Evolutionary conservation across 2,888 invertebrate species (phyloP).

Genomic region (Nasonovia ribisnigri): DNA sequence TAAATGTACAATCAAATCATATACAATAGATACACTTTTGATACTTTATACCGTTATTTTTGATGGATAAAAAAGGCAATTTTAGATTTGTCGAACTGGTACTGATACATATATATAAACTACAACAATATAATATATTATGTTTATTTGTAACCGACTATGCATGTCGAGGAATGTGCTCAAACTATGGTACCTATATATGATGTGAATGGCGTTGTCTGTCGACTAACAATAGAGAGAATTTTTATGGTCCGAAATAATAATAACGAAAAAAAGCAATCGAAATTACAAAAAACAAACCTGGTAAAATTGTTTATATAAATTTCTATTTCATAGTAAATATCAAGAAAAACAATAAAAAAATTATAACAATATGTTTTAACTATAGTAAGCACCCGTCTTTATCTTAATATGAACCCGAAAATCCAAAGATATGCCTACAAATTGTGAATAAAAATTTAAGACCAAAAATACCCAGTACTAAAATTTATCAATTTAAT

Average conservation of each 20-base stretch:
- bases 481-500: not conserved
- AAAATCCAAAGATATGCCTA: not conserved
- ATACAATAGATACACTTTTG: not conserved
- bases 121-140: not conserved
- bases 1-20: not conserved
- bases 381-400: not conserved
- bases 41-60: not conserved
- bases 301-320: not conserved
- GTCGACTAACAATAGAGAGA: constrained; percentile 20
- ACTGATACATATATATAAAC: not conserved
- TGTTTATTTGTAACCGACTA: constrained; percentile 42
- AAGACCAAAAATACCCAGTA: not conserved
- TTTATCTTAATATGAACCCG: not conserved
- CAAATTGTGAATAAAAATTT: not conserved
- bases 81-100: constrained; percentile 8
- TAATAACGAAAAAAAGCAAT: not conserved
- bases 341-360: not conserved
- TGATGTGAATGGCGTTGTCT: constrained; percentile 34
- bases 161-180: constrained; percentile 54
- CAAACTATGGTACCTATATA: not conserved
- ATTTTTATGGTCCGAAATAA: constrained; percentile 19
- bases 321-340: not conserved
- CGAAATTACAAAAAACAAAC: not conserved
- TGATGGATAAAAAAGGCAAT: not conserved
- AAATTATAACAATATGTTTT: not conserved